Conservation (phyloP, 2,797 vertebrate species). For the Toxotes lorentzi region DNA sequence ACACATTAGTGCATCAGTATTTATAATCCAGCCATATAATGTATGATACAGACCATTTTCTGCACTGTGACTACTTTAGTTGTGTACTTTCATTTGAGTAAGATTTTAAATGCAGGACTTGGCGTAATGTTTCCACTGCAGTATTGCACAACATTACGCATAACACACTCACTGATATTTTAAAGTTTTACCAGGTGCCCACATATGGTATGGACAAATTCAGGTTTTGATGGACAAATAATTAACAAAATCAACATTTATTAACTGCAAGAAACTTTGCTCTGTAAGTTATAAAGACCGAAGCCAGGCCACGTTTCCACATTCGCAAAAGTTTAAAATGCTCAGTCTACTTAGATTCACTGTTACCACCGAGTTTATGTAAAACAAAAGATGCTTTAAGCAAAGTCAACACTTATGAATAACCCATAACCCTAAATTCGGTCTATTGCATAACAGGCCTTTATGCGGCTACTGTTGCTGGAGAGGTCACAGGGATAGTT, state of each 20-base stretch:
- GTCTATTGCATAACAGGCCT: conserved; percentile 57
- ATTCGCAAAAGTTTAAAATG: not conserved
- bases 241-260: not conserved
- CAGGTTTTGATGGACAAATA: not conserved
- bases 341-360: not conserved
- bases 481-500: conserved; percentile 66
- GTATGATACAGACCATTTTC: not conserved
- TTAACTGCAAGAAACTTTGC: not conserved
- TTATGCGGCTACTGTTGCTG: conserved; percentile 49
- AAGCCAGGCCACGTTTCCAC: not conserved
- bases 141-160: not conserved
- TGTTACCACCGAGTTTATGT: not conserved
- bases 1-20: not conserved
- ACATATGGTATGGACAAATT: not conserved
- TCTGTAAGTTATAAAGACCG: not conserved
- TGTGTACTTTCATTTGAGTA: not conserved
- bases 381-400: conserved; percentile 25
- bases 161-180: not conserved
- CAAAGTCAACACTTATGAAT: conserved; percentile 31
- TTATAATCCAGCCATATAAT: not conserved
- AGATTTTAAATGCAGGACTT: not conserved
- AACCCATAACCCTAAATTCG: conserved; percentile 34
- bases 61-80: not conserved
- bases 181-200: not conserved
- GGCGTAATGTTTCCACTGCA: not conserved